A percentile compares a stretch with the other conserved stretches of the same genome.
Evolutionary conservation across 2,113 vertebrate species (phyloP).

Genomic region (Pipa parva): DNA sequence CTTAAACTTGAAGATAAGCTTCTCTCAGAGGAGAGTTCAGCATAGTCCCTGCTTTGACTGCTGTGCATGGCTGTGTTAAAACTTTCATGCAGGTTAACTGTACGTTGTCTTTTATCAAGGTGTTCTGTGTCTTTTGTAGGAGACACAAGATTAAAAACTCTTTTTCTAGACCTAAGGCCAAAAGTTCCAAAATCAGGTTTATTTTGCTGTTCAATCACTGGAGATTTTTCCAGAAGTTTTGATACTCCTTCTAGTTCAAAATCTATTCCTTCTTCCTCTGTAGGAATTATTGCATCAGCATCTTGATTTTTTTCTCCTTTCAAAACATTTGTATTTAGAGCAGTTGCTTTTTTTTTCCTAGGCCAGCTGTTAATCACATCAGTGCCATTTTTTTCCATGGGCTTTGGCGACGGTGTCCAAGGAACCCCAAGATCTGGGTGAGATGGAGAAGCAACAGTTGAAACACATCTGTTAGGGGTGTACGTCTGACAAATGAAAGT

Average conservation of each 20-base stretch:
- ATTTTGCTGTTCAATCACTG: slow-evolving; percentile 52
- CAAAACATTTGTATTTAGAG: slow-evolving; percentile 36
- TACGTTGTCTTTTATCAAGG: slow-evolving; percentile 46
- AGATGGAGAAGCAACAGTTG: slow-evolving; percentile 62
- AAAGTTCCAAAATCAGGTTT: slow-evolving; percentile 47
- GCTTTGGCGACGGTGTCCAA: slow-evolving; percentile 82
- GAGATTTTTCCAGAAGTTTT: slow-evolving; percentile 70
- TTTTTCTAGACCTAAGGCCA: slow-evolving; percentile 55
- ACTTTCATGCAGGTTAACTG: background rate
- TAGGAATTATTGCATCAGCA: slow-evolving; percentile 19
- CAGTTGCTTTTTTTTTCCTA: slow-evolving; percentile 74
- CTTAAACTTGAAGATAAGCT: fast-evolving
- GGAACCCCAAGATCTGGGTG: slow-evolving; percentile 55
- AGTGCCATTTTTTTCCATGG: slow-evolving; percentile 71
- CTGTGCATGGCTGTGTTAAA: background rate
- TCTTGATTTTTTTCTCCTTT: slow-evolving; percentile 49
- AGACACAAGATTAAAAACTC: slow-evolving; percentile 23
- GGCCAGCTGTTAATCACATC: slow-evolving; percentile 88
- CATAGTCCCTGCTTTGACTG: slow-evolving; percentile 42
- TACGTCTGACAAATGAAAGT: slow-evolving; percentile 90
- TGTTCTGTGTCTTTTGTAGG: slow-evolving; percentile 41
- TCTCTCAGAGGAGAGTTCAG: slow-evolving; percentile 28
- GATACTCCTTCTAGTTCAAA: slow-evolving; percentile 81
- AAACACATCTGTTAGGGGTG: slow-evolving; percentile 74
- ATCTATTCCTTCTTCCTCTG: slow-evolving; percentile 54